Percentiles rank a stretch among this genome's conserved stretches.
phyloP scores from a whole-genome alignment of 1,140 invertebrate genomes.

The Druon quercuslanigerum region DNA sequence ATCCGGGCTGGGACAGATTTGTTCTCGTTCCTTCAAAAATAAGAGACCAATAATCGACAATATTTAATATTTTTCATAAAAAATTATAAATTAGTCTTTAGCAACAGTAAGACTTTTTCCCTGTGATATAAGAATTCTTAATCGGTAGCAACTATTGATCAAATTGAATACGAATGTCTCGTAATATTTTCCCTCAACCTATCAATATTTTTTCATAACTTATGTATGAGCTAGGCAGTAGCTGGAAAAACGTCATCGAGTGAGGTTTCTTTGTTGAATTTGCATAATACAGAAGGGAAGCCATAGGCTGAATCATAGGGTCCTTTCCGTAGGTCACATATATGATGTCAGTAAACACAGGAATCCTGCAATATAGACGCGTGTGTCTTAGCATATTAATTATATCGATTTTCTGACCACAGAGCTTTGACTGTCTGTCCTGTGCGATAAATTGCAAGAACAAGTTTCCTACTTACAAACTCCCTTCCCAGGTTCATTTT shows the following conservation, averaged over 20 bases:
- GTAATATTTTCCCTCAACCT: neutral
- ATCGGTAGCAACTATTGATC: neutral
- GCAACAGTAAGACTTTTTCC: too few species aligned
- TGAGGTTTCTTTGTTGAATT: constrained; percentile 33
- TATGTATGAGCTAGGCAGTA: constrained; percentile 17
- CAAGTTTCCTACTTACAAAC: neutral
- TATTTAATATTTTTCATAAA: too few species aligned
- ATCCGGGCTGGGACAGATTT: too few species aligned
- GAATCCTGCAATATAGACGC: constrained; percentile 30
- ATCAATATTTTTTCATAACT: constrained; percentile 25
- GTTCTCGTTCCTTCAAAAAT: too few species aligned
- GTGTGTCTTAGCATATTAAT: constrained; percentile 32
- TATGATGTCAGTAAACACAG: constrained; percentile 33
- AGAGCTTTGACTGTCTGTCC: neutral
- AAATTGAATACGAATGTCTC: neutral
- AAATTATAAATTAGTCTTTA: too few species aligned
- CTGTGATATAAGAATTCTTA: neutral
- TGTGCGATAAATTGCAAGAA: constrained; percentile 2
- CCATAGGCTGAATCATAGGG: constrained; percentile 31
- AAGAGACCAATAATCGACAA: too few species aligned
- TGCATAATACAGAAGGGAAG: constrained; percentile 41
- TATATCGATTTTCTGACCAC: constrained; percentile 28
- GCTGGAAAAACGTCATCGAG: constrained; percentile 6
- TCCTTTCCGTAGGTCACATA: constrained; percentile 25
- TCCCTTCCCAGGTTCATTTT: neutral